Evolutionary conservation across 2,888 invertebrate genomes (phyloP), one percentile per base, ranked within the genome.

Genomic region (Ichneumon xanthorius): DNA sequence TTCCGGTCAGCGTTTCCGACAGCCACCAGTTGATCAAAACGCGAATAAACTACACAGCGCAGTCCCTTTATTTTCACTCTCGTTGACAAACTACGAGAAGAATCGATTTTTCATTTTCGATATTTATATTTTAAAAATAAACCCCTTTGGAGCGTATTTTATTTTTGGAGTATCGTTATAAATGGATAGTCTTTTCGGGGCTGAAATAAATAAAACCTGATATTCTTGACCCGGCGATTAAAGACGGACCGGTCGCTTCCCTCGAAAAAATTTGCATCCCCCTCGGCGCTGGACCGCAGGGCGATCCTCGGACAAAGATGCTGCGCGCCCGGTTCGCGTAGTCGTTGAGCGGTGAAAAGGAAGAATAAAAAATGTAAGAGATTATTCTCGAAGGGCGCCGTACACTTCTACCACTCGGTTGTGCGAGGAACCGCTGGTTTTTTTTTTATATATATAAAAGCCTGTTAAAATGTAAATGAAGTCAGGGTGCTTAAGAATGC

Each of bases 401-500:
- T 3, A 67, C 22, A n/a, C 11, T 19, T 40, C 0, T 19, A 40
- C 53, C 7, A 37, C 40, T 40, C 26, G 72, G 61, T 26, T 58
- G 40, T n/a, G 26, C 6, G 22, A n/a, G 48, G 40, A 61, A 73
- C 6, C 26, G 22, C 16, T 11, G 11, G 16, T 16, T 45, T 70
- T 9, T 85, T 86, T 85, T 89, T 87, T 86, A n/a, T n/a, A n/a
- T 82, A 82, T 84, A 85, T 79, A 73, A 63, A 63, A 86, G 87
- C 87, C 88, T 90, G 89, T 92, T 90, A 91, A 91, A 92, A 92
- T 91, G 91, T 90, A 91, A 92, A 92, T 92, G 88, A 88, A 90
- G 90, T 89, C 89, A 79, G 87, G 87, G 88, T 88, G 89, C 89
- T 92, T 90, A 89, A 92, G 91, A 91, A 91, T 90, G 91, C 87